phyloP scores from a whole-genome alignment of 2,113 vertebrate species.

The Myanophis thanlyinensis region DNA sequence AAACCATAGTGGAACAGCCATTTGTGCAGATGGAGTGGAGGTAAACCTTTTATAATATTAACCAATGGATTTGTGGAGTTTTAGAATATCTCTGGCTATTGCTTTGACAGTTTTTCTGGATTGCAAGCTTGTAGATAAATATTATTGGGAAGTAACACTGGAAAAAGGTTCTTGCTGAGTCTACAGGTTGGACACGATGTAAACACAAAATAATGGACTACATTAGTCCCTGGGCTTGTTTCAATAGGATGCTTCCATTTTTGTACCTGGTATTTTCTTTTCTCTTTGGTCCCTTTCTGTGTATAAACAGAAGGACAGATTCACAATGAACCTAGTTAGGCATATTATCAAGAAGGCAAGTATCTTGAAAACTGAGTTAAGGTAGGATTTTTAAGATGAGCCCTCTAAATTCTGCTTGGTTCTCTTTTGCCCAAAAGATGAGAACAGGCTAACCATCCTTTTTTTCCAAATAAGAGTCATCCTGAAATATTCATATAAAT shows the following conservation, averaged over 20 bases:
- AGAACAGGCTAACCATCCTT: neutral
- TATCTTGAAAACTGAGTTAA: neutral
- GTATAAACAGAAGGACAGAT: neutral
- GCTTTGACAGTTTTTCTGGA: neutral
- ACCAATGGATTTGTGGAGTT: neutral
- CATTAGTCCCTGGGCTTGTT: neutral
- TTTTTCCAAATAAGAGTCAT: neutral
- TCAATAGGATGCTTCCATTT: neutral
- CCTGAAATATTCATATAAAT: neutral
- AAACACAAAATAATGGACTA: neutral
- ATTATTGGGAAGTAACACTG: neutral
- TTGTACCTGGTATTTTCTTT: neutral
- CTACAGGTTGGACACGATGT: neutral
- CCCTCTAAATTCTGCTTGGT: neutral
- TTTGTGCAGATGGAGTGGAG: neutral
- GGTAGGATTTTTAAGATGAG: neutral
- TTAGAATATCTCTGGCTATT: neutral
- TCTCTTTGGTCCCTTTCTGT: neutral
- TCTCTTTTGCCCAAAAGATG: neutral
- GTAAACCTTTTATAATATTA: neutral
- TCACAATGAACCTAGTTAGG: neutral
- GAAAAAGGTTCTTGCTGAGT: neutral
- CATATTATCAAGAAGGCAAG: neutral
- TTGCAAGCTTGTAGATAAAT: neutral
- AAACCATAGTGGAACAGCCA: neutral